Evolutionary conservation across 1,140 invertebrate genomes (phyloP), one percentile per base, ranked within the genome.

Genomic region (Gerris buenoi): DNA sequence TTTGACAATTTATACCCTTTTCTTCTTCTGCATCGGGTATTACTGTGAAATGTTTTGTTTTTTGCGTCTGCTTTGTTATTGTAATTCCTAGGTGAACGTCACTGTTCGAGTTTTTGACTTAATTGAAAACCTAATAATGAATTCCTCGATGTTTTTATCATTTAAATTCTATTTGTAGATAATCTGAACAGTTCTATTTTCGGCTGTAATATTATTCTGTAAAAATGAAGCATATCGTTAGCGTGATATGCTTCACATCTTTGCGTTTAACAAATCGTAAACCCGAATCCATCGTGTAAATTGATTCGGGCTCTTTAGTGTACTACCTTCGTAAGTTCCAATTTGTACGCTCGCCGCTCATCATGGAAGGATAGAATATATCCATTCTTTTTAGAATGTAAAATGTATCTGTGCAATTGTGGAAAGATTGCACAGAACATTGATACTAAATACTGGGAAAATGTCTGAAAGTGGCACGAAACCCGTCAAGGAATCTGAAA

Each of bases 391-490:
- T 1, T 27, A 67, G 23, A 63, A 67, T 67, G 67, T 67, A 67
- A 67, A 67, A 67, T 67, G 67, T 64, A 18, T 59, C 67, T 67
- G 27, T 29, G 57, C 26, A 64, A 26, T 26, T 63, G 33, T 26
- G 29, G 33, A 64, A 25, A 63, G n/a, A 46, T 25, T 66, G 63
- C 15, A 65, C 28, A 69, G 46, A 27, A 46, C n/a, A 64, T 28
- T 61, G 14, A 29, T 29, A 60, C 27, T 22, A 65, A 64, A 65
- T 58, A 14, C 2, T 33, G 15, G n/a, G 59, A 68, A 68, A 60
- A 67, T 68, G 68, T 68, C 69, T 27, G 64, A 33, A 59, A 63
- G 25, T 18, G 33, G 33, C 18, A 10, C 33, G 5, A 46, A 46
- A 46, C 2, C 15, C 58, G 15, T 64, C 26, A 26, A 29, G 18